Base-by-base conservation (phyloP, 2,113 vertebrate species). In the Glareola pratincola region DNA sequence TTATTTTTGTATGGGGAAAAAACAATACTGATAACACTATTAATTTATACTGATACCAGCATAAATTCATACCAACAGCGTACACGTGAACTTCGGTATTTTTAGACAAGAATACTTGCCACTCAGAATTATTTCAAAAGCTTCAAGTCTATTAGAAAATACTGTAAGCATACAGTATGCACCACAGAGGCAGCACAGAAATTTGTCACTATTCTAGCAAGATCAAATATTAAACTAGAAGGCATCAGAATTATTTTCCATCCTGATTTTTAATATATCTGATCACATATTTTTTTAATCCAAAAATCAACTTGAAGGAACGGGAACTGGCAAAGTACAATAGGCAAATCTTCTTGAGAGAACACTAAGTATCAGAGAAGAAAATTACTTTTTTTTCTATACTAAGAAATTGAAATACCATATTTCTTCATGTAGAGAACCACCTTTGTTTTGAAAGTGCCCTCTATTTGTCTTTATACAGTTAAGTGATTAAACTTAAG, bases 401-500 rank as follows among this genome's bases (percentile, higher is more conserved):
- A 76, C 2, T 59, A 53, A 66, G 11, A 67, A 66, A 63, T 5
- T 51, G 24, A 90, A 95, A 87, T 29, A 47, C 21, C 12, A 11
- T 45, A 51, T 90, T 96, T 96, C 82, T 94, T 97, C 93, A 96
- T 93, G 97, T 96, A 92, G 76, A 86, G 56, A 95, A 93, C 79
- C 80, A 88, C 45, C 85, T 96, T 95, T 92, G 56, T 89, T 97
- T 89, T 96, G 53, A 73, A 90, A 83, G 85, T 62, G 66, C 47
- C 59, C 57, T 97, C 85, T 73, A 74, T 85, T 88, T 84, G 37
- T 71, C 39, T 43, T 89, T 36, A 39, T 21, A 64, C 9, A 95
- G 73, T 67, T 67, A 95, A 96, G 85, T 81, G 74, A 94, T 93
- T 96, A 97, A 97, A 96, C 89, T 96, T 97, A 95, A 94, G 77